Conservation (phyloP, 2,113 vertebrate genomes). For the Psephotus haematonotus region DNA sequence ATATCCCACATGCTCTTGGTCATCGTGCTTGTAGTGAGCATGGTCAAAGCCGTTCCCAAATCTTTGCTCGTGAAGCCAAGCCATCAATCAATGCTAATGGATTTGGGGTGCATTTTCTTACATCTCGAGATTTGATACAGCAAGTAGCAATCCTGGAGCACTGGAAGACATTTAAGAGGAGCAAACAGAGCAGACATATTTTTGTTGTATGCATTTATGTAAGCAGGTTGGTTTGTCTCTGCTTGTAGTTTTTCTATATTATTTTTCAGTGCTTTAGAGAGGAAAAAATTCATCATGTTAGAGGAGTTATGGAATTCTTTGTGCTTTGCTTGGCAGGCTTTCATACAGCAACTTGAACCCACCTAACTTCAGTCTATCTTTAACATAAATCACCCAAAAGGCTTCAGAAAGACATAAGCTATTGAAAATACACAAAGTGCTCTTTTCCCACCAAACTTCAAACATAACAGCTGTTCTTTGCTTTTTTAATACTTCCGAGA, state of each 20-base stretch:
- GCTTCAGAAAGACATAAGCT: constrained; percentile 19
- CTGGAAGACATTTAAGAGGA: not conserved
- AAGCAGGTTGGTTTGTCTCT: not conserved
- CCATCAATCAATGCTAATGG: not conserved
- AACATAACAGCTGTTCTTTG: not conserved
- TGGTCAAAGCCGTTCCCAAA: no score
- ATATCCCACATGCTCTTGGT: no score
- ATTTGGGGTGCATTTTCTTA: not conserved
- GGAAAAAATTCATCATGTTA: not conserved
- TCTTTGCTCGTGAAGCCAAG: no score
- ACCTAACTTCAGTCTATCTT: constrained; percentile 55
- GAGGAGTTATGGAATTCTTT: constrained; percentile 33
- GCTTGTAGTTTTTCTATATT: not conserved
- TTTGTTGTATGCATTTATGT: not conserved
- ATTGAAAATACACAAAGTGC: constrained; percentile 25
- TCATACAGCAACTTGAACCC: constrained; percentile 24
- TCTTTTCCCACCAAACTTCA: constrained; percentile 41
- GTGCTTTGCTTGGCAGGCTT: constrained; percentile 62
- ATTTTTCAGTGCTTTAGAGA: not conserved
- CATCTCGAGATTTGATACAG: not conserved
- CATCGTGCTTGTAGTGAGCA: no score
- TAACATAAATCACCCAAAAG: constrained; percentile 45
- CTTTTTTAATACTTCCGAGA: not conserved
- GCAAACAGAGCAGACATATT: not conserved
- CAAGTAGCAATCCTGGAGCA: not conserved